phyloP scores from a whole-genome alignment of 2,888 invertebrate species.

The Hofmannophila pseudospretella region DNA sequence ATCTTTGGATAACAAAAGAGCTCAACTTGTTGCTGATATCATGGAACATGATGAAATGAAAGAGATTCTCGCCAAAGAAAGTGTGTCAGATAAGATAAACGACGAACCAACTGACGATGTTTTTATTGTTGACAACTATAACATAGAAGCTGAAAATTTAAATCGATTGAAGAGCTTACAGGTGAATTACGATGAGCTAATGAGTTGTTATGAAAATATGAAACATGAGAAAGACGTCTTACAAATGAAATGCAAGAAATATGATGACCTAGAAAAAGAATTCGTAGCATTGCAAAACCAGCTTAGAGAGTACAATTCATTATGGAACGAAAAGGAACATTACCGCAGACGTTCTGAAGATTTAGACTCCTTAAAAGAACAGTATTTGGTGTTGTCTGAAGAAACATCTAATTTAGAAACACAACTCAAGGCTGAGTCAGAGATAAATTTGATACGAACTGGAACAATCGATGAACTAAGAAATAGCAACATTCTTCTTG shows the following conservation, averaged over 20 bases:
- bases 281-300: slow-evolving; percentile 41
- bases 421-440: slow-evolving; percentile 54
- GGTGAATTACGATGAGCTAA: slow-evolving; percentile 54
- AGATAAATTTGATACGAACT: slow-evolving; percentile 57
- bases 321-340: slow-evolving; percentile 67
- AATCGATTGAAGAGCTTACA: slow-evolving; percentile 58
- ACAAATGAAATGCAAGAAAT: slow-evolving; percentile 41
- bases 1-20: slow-evolving; percentile 47
- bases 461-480: slow-evolving; percentile 47
- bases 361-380: slow-evolving; percentile 56
- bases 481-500: slow-evolving; percentile 46
- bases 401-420: slow-evolving; percentile 59
- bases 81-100: slow-evolving; percentile 20
- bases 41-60: slow-evolving; percentile 66
- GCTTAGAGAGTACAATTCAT: slow-evolving; percentile 50
- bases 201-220: slow-evolving; percentile 54
- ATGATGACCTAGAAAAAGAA: slow-evolving; percentile 53
- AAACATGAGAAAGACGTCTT: slow-evolving; percentile 54
- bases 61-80: slow-evolving; percentile 53
- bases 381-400: slow-evolving; percentile 53
- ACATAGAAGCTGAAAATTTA: slow-evolving; percentile 50
- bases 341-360: slow-evolving; percentile 55
- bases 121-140: slow-evolving; percentile 30
- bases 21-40: slow-evolving; percentile 64
- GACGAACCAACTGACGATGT: slow-evolving; percentile 30